Base-by-base conservation (phyloP, 2,797 vertebrate species). In the Anolis apletophallus region DNA sequence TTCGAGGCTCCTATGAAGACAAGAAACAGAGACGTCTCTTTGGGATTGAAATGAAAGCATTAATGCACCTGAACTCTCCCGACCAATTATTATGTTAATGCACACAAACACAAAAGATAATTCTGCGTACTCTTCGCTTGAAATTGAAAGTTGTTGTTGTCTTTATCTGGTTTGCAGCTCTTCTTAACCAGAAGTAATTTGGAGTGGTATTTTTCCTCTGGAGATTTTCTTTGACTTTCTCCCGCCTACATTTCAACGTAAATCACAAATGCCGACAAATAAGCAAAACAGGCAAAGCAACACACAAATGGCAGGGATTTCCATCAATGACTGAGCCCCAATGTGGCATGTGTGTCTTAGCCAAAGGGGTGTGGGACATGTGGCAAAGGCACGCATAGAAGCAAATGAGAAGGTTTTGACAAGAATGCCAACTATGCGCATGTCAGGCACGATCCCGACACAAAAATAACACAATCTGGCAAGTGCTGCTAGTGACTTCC, bases 51-150 rank as follows among this genome's bases (percentile, higher is more conserved):
- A 82, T 79, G 75, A 40, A 85, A 87, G 73, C 78, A 36, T 76
- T 77, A 64, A 57, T 61, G 46, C 78, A 79, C 68, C 21, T 21
- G 69, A 81, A 69, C n/a, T 61, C 71, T 82, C 74, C 74, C 69
- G 55, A 67, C 57, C 81, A 86, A 46, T 75, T 67, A 86, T 87
- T 76, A 75, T 87, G 72, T 67, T 64, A 81, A 87, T 82, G 36
- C 52, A 69, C 32, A 69, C 74, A 77, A 78, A 54, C 29, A 64
- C 32, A 80, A 89, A 81, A 84, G 32, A 78, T 52, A 83, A 59
- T 87, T 87, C 67, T 13, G 68, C 50, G 23, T 14, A 12, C 72
- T 68, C 46, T 54, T 86, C 72, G 9, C 52, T 76, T 16, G 34
- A 23, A 87, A 81, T 32, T n/a, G 26, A 32, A 82, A 68, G 59